Percentiles rank a stretch among this genome's conserved stretches.
These are phyloP conservation scores for Actenoides hombroni DNA, from an alignment of 2,113 vertebrate species.

Conservation along the genomic window DNA sequence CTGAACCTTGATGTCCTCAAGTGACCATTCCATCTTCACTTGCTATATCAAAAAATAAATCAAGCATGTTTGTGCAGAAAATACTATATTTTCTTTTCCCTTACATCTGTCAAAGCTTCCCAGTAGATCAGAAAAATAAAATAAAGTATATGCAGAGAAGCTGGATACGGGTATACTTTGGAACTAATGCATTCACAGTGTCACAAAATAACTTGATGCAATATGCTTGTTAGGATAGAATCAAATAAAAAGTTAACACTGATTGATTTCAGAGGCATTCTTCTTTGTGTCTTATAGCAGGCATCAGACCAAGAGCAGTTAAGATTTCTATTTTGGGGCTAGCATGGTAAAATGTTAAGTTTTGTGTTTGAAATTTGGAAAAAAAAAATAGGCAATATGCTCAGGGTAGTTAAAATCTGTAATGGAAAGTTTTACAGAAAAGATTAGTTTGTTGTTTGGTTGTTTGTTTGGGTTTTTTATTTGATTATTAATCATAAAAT, in stretches of 20 bases:
- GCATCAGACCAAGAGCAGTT: not conserved
- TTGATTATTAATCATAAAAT: not conserved
- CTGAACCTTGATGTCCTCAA: not conserved
- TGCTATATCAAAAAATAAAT: conserved; percentile 25
- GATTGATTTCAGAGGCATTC: not conserved
- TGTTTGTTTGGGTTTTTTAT: too few species aligned
- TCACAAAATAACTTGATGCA: not conserved
- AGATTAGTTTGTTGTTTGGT: not conserved
- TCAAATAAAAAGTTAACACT: not conserved
- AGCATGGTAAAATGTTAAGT: not conserved
- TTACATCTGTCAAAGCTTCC: not conserved
- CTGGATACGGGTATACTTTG: not conserved
- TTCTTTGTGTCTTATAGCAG: not conserved
- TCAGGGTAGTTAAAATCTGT: not conserved
- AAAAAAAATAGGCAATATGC: fast-evolving
- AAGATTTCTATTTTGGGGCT: not conserved
- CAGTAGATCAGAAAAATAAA: not conserved
- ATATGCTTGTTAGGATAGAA: not conserved
- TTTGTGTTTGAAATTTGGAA: not conserved
- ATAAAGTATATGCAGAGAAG: not conserved
- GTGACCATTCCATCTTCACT: not conserved
- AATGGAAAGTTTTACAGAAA: not conserved
- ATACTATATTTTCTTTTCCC: not conserved
- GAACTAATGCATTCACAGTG: not conserved
- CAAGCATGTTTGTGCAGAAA: not conserved